These are phyloP conservation scores for Drosophila meridionalis DNA, from an alignment of 2,888 invertebrate species.

Conservation along the genomic window DNA sequence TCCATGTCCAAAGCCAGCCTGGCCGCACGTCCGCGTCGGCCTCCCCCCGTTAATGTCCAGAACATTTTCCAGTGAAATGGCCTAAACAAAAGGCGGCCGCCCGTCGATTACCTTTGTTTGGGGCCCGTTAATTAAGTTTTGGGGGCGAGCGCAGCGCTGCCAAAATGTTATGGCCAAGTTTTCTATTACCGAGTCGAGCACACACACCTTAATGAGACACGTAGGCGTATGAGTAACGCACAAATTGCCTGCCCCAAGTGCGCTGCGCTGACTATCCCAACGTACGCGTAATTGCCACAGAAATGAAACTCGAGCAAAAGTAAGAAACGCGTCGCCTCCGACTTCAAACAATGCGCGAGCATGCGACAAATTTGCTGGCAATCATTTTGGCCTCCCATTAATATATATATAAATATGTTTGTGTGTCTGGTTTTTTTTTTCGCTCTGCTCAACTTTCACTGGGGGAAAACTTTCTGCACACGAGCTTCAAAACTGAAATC, in stretches of 20 bases:
- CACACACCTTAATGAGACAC: slow-evolving; percentile 71
- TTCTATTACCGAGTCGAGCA: slow-evolving; percentile 67
- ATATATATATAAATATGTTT: not conserved
- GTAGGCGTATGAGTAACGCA: slow-evolving; percentile 77
- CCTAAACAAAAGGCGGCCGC: slow-evolving; percentile 55
- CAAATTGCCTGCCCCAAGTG: slow-evolving; percentile 53
- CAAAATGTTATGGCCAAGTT: slow-evolving; percentile 74
- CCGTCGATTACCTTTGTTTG: slow-evolving; percentile 66
- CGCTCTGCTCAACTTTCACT: slow-evolving; percentile 61
- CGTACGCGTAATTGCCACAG: slow-evolving; percentile 48
- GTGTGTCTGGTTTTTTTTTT: slow-evolving; percentile 7
- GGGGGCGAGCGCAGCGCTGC: slow-evolving; percentile 27
- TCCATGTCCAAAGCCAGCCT: not conserved
- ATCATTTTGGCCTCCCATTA: slow-evolving; percentile 14
- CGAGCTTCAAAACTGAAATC: slow-evolving; percentile 70
- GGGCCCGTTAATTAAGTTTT: slow-evolving; percentile 74
- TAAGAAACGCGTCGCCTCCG: slow-evolving; percentile 11
- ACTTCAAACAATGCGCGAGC: slow-evolving; percentile 34
- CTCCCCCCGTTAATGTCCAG: slow-evolving; percentile 57
- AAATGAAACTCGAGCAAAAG: slow-evolving; percentile 39
- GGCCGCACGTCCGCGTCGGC: not conserved
- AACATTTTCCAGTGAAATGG: slow-evolving; percentile 72
- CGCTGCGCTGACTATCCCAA: slow-evolving; percentile 39
- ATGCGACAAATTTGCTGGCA: slow-evolving; percentile 43
- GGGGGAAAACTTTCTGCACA: slow-evolving; percentile 67